Evolutionary conservation across 2,113 vertebrate genomes (phyloP).

Genomic region (Heloderma charlesbogerti): DNA sequence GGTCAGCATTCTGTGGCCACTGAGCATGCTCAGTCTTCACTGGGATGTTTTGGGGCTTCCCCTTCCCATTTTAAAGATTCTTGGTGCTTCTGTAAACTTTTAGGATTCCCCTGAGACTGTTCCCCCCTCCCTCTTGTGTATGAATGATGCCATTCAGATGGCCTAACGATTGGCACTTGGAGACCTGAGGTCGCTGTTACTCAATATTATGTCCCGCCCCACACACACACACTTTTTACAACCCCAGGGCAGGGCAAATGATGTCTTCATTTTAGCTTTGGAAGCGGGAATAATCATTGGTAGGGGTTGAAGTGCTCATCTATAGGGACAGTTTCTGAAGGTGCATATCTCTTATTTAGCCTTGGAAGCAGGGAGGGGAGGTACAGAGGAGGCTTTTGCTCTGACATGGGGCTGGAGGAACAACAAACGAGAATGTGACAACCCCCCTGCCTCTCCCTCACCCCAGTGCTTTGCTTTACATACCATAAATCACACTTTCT

Average conservation of each 20-base stretch:
- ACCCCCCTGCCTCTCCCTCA: neutral
- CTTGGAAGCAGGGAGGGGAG: neutral
- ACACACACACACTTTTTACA: no score
- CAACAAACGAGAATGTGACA: neutral
- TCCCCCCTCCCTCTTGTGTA: no score
- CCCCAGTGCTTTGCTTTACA: neutral
- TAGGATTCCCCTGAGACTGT: no score
- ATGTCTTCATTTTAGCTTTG: neutral
- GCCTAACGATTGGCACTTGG: no score
- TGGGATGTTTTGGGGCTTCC: neutral
- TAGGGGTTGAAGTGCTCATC: neutral
- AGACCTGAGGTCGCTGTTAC: no score
- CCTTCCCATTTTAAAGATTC: neutral
- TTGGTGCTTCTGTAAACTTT: neutral
- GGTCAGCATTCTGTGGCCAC: no score
- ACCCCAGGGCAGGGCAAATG: neutral
- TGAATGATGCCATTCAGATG: no score
- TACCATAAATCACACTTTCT: constrained; percentile 38
- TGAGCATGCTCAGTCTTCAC: neutral
- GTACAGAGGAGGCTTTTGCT: neutral
- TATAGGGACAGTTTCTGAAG: neutral
- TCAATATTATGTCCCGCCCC: neutral
- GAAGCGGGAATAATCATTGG: neutral
- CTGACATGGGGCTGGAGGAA: neutral
- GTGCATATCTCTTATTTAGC: neutral